Evolutionary conservation across 2,797 vertebrate species (phyloP), one percentile per base, ranked within the genome.

Genomic region (Falco cherrug): DNA sequence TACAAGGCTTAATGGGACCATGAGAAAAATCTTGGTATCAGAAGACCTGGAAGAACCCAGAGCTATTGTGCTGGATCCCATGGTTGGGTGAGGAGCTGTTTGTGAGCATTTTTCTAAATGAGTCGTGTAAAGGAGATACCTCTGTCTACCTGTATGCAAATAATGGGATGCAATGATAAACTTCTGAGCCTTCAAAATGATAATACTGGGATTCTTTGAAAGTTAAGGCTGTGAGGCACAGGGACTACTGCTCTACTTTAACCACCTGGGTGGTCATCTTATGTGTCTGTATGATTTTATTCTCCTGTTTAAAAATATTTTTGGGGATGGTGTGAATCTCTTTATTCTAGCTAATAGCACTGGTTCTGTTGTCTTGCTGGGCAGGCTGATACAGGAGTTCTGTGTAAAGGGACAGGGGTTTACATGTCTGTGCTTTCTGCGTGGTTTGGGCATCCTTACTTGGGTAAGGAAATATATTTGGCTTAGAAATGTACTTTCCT

Each of bases 1-100:
- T 65, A 99, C 99, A 3, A 98, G 99, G 13, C 98, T 99, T 5
- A 99, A 99, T 9, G 99, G 99, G 4, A 99, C 99, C 93, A 99
- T 99, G 99, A 98, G 99, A 84, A 99, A 99, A 98, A 99, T 99
- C 94, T 95, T 99, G 88, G 98, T 99, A 92, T 99, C 99, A 0
- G 99, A 99, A 90, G 99, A 99, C 87, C 98, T 99, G 94, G 99
- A 99, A 53, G 99, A 99, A 84, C 99, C 99, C 25, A 97, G 99
- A 87, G 99, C 99, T 89, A 99, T 99, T 50, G 99, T 99, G 3
- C 97, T 99, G 98, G 99, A 99, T 97, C 99, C 99, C 3, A 98
- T 98, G 84, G 98, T 97, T 39, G 99, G 99, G 99, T 99, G 97
- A 98, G 98, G 79, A 94, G n/a, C 56, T 84, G 19, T 70, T 94